phyloP scores from a whole-genome alignment of 1,140 invertebrate species.

The Yoshiicerus persimilis region DNA sequence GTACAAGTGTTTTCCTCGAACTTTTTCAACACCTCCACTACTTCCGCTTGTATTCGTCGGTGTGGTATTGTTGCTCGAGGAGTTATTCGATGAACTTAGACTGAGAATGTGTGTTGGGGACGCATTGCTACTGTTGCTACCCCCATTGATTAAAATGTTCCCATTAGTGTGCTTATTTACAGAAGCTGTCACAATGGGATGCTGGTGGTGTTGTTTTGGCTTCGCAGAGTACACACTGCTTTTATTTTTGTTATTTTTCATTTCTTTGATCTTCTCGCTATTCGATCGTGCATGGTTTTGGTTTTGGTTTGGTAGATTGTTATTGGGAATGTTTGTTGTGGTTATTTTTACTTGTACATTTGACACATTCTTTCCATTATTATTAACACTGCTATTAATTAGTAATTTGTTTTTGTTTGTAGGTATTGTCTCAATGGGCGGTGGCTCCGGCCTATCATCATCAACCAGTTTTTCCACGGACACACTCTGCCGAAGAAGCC shows the following conservation, averaged over 20 bases:
- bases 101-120: constrained; percentile 12
- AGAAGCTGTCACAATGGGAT: neutral
- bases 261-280: neutral
- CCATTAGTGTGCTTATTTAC: neutral
- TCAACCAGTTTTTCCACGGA: constrained; percentile 12
- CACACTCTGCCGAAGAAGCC: neutral
- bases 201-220: neutral
- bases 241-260: neutral
- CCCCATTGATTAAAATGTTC: neutral
- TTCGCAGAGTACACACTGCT: neutral
- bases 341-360: constrained; percentile 16
- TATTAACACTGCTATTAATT: constrained; percentile 17
- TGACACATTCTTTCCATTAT: neutral
- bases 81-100: constrained; percentile 29
- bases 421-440: constrained; percentile 86
- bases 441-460: constrained; percentile 74
- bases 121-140: neutral
- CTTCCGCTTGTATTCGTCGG: neutral
- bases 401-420: constrained; percentile 66
- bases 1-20: constrained; percentile 31
- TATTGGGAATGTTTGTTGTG: constrained; percentile 48
- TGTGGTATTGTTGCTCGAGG: constrained; percentile 8
- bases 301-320: constrained; percentile 57
- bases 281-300: neutral
- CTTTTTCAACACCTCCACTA: neutral